phyloP scores from a whole-genome alignment of 2,113 vertebrate species.

The Aramus guarauna region DNA sequence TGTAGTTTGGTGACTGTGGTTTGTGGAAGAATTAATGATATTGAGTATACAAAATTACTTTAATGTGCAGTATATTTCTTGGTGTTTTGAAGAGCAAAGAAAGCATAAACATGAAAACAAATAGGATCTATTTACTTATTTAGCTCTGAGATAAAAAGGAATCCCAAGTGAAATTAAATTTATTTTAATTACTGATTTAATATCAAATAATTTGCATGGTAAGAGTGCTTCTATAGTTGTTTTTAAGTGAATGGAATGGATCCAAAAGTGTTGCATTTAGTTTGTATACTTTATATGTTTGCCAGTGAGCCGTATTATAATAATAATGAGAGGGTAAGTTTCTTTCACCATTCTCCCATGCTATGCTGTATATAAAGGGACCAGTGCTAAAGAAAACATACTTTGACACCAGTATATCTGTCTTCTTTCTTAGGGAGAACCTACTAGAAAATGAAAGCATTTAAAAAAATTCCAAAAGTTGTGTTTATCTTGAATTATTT shows the following conservation, averaged over 20 bases:
- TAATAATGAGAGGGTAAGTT: neutral
- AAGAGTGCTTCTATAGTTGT: neutral
- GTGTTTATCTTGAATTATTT: constrained; percentile 71
- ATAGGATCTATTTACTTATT: constrained; percentile 4
- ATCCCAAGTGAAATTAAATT: constrained; percentile 4
- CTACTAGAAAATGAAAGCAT: neutral
- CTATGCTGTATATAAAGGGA: neutral
- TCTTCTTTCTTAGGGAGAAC: neutral
- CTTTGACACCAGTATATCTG: neutral
- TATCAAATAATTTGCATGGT: neutral
- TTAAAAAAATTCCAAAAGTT: constrained; percentile 41
- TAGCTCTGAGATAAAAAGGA: neutral
- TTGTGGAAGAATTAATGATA: neutral
- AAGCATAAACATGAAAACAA: constrained; percentile 22
- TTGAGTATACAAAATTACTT: neutral
- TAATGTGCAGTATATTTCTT: neutral
- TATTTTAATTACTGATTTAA: constrained; percentile 40
- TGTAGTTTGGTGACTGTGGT: neutral
- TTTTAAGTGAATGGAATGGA: neutral
- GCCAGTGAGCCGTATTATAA: neutral
- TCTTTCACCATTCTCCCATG: neutral
- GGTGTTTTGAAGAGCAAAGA: constrained; percentile 39
- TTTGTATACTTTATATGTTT: neutral
- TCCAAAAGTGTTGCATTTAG: neutral
- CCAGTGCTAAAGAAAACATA: neutral